phyloP scores from a whole-genome alignment of 35 echinoderm and acorn worm species.

The Eucidaris tribuloides region DNA sequence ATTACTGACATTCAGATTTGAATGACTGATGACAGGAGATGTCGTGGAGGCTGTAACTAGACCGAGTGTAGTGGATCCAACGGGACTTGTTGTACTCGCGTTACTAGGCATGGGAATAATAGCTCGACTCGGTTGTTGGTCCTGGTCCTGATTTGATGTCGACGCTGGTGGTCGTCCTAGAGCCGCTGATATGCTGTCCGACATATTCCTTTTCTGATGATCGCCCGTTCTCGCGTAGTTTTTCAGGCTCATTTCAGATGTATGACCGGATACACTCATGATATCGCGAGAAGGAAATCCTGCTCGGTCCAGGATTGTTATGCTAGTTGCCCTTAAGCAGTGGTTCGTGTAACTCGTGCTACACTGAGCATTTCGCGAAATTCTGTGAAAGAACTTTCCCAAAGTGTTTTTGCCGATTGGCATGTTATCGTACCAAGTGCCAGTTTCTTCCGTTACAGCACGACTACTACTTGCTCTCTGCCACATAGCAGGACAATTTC shows the following conservation, averaged over 20 bases:
- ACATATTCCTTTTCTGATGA: constrained; percentile 20
- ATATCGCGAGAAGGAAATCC: neutral
- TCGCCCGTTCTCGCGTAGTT: constrained; percentile 15
- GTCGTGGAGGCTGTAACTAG: too few species aligned
- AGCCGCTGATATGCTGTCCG: too few species aligned
- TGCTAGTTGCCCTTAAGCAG: neutral
- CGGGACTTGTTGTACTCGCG: too few species aligned
- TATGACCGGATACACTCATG: neutral
- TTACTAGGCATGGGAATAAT: too few species aligned
- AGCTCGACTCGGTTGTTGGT: too few species aligned
- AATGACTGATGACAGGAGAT: too few species aligned
- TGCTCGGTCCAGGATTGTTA: neutral
- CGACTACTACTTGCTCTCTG: neutral
- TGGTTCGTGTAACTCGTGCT: constrained; percentile 17
- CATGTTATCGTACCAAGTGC: neutral
- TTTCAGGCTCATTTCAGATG: neutral
- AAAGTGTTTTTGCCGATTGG: neutral
- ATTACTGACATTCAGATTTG: too few species aligned
- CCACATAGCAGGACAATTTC: neutral
- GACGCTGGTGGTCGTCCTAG: too few species aligned
- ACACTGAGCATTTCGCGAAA: constrained; percentile 17
- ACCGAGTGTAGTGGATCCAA: too few species aligned
- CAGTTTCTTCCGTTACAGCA: neutral
- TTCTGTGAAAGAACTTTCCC: too few species aligned
- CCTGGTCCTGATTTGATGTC: too few species aligned